Percentiles rank a stretch among this genome's conserved stretches.
Conservation (phyloP, 2,113 vertebrate genomes). For the Pycnonotus jocosus region DNA sequence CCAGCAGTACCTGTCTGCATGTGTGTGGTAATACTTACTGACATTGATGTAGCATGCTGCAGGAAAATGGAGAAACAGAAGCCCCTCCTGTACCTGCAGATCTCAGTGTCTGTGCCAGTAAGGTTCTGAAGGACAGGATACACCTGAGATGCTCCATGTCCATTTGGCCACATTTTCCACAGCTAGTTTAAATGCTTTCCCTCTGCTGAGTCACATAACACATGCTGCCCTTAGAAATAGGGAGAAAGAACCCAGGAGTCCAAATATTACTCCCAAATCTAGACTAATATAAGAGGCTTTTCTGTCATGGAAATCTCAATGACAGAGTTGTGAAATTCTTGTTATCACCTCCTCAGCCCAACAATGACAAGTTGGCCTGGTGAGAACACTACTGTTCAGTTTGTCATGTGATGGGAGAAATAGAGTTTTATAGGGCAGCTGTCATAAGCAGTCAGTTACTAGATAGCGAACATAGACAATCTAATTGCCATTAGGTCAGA, state of each 20-base stretch:
- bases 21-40: not conserved
- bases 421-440: not conserved
- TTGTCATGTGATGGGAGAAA: not conserved
- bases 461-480: not conserved
- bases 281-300: not conserved
- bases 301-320: not conserved
- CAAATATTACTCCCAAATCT: not conserved
- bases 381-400: not conserved
- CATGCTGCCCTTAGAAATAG: not conserved
- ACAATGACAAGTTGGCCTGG: not conserved
- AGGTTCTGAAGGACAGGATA: not conserved
- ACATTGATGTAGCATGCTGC: not conserved
- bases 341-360: not conserved
- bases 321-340: not conserved
- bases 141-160: not conserved
- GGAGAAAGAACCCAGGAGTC: not conserved
- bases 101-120: not conserved
- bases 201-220: not conserved
- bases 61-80: not conserved
- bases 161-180: not conserved
- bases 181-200: not conserved
- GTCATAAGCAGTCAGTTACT: not conserved
- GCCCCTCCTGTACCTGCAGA: not conserved
- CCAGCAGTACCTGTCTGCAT: not conserved
- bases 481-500: not conserved